phyloP scores from a whole-genome alignment of 2,888 invertebrate genomes.

The Oscheius onirici region DNA sequence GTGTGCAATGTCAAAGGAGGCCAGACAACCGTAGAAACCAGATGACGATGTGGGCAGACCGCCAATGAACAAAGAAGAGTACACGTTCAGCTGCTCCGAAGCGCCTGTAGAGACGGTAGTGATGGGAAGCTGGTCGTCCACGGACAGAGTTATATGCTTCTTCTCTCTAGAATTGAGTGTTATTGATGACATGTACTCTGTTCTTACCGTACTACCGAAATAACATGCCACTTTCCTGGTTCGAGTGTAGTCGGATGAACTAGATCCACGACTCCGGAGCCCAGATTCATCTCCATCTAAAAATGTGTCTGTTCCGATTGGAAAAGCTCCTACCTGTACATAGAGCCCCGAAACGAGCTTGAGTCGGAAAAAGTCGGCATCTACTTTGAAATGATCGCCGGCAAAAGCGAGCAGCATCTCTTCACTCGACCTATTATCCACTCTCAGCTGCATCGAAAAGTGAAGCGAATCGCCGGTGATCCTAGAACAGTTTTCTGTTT shows the following conservation, averaged over 20 bases:
- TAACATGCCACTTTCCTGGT: constrained; percentile 46
- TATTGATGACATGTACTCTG: background rate
- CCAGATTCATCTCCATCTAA: constrained; percentile 48
- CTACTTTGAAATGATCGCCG: constrained; percentile 41
- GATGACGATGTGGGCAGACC: constrained; percentile 2
- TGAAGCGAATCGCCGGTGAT: constrained; percentile 48
- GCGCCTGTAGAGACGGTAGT: constrained; percentile 45
- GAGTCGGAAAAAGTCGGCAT: constrained; percentile 47
- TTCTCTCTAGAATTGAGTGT: constrained; percentile 27
- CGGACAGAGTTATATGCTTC: constrained; percentile 41
- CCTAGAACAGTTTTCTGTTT: constrained; percentile 27
- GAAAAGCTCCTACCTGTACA: constrained; percentile 7
- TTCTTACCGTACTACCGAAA: constrained; percentile 45
- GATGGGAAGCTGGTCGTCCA: constrained; percentile 52
- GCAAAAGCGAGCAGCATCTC: constrained; percentile 39
- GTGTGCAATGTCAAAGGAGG: constrained; percentile 40
- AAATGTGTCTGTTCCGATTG: background rate
- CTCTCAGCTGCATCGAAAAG: constrained; percentile 44
- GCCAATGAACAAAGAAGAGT: constrained; percentile 53
- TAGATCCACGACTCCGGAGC: constrained; percentile 48
- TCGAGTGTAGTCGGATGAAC: constrained; percentile 47
- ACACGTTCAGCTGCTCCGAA: constrained; percentile 57
- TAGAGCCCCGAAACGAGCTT: constrained; percentile 34
- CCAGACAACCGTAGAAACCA: constrained; percentile 48
- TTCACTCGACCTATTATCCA: constrained; percentile 34